Evolutionary conservation across 2,113 vertebrate genomes (phyloP).

Genomic region (Salvelinus sp.): DNA sequence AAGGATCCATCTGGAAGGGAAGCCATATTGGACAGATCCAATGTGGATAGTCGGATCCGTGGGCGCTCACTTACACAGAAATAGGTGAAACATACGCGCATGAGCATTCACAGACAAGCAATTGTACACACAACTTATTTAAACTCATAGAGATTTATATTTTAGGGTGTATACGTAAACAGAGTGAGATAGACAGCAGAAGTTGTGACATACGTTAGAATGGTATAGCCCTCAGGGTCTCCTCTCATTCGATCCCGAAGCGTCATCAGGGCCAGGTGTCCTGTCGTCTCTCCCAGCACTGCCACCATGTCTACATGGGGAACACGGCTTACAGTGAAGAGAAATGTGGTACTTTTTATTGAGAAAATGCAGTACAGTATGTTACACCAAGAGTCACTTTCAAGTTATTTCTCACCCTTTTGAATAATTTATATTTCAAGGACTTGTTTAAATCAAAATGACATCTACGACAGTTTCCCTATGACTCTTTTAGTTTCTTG

Average conservation of each 20-base stretch:
- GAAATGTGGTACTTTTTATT: too few relatives aligned
- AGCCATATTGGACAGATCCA: constrained; percentile 77
- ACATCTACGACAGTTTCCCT: too few relatives aligned
- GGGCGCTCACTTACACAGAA: constrained; percentile 82
- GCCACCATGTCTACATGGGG: constrained; percentile 90
- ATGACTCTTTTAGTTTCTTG: too few relatives aligned
- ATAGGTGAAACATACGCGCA: too few relatives aligned
- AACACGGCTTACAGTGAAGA: background rate
- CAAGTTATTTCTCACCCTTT: too few relatives aligned
- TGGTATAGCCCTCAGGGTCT: constrained; percentile 83
- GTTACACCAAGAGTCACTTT: too few relatives aligned
- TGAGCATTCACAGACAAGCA: too few relatives aligned
- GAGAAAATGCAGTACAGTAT: too few relatives aligned
- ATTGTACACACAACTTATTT: too few relatives aligned
- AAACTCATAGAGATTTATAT: too few relatives aligned
- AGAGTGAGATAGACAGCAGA: background rate
- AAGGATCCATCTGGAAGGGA: constrained; percentile 82
- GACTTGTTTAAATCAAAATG: too few relatives aligned
- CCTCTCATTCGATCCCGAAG: constrained; percentile 87
- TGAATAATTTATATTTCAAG: too few relatives aligned
- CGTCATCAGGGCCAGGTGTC: constrained; percentile 74
- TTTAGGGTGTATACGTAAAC: background rate
- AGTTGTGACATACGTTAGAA: constrained; percentile 79
- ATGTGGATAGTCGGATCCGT: constrained; percentile 83
- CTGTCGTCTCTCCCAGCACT: constrained; percentile 93